Base-by-base conservation (phyloP, 2,113 vertebrate species). In the Tringa solitaria region DNA sequence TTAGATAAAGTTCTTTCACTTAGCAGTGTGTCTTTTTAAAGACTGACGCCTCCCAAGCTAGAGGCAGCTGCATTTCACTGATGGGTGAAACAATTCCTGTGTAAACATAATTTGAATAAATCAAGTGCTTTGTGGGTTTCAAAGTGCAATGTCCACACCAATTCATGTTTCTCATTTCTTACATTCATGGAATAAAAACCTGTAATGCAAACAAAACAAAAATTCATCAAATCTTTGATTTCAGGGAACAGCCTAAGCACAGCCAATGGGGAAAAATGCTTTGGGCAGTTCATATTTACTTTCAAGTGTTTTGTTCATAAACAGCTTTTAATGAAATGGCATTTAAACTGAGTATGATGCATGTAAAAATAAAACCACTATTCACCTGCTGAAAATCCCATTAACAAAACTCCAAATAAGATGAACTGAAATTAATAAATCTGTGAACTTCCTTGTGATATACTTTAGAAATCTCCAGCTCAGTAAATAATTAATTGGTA, bases 1-100 rank as follows among this genome's bases (percentile, higher is more conserved):
- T 73, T 85, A 91, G 81, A 94, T 85, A 82, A 97, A 95, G 73
- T 95, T 95, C 65, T 97, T 93, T 95, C 92, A 84, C 86, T 95
- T 95, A 95, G 81, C 57, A 79, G 50, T 92, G 89, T 79, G 96
- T 89, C 69, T 85, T 92, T 91, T 89, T 85, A 85, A 95, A 82
- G 78, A 89, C 67, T 89, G 88, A 64, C 0, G 4, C 89, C 92
- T 91, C 79, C 87, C 81, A 79, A 89, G 82, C 61, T 74, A 89
- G 94, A 93, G 69, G 73, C 89, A 94, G 86, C 81, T 91, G 70
- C 59, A 59, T 94, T 92, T 84, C 89, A 89, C 77, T 87, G 65
- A 70, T 83, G 89, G 59, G 74, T 82, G 70, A 85, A 95, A 90
- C 90, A 91, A 94, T 82, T 69, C 70, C 81, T 65, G 4, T 83